Base-by-base conservation (phyloP, 2,113 vertebrate genomes). In the Synchiropus splendidus region DNA sequence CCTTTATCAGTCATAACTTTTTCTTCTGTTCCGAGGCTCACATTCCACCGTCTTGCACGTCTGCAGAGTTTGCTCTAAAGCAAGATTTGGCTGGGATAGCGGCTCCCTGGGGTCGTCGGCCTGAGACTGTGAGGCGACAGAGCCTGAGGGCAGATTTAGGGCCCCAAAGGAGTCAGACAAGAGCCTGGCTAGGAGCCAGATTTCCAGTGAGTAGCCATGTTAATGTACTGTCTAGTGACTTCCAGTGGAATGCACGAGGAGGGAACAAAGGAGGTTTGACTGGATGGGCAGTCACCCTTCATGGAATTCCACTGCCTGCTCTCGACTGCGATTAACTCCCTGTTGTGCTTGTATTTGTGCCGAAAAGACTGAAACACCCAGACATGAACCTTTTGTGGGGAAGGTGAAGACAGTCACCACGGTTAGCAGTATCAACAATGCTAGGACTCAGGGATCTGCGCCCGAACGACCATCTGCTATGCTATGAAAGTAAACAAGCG, bases 131-230 rank as follows among this genome's bases (percentile, higher is more conserved):
- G 68, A 67, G 65, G 58, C 63, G 64, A 55, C 48, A 17, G 62
- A 52, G 46, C 45, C 49, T 36, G 1, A 18, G 42, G 39, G 71
- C 50, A 62, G 67, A 72, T 74, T 77, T 77, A 70, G 77, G 59
- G 62, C 49, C 51, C 54, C n/a, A 6, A 17, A 64, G 70, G 60
- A 67, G 69, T 66, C 64, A 64, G 69, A 62, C 61, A 45, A 50
- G 48, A 52, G 30, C 51, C 62, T 71, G 72, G 76, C 69, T 12
- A 2, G n/a, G 45, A 69, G 72, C 74, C 74, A 77, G 62, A 36
- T 59, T 68, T 49, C 50, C 66, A 60, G 64, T 58, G 54, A 54
- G 61, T 43, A 54, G 46, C 54, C 56, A 61, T 54, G 58, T 70
- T 39, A 58, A 57, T 34, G 58, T 66, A 61, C 52, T 18, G 66